These are phyloP conservation scores for Antrozous pallidus DNA, from an alignment of 2,797 vertebrate species.

Conservation along the genomic window DNA sequence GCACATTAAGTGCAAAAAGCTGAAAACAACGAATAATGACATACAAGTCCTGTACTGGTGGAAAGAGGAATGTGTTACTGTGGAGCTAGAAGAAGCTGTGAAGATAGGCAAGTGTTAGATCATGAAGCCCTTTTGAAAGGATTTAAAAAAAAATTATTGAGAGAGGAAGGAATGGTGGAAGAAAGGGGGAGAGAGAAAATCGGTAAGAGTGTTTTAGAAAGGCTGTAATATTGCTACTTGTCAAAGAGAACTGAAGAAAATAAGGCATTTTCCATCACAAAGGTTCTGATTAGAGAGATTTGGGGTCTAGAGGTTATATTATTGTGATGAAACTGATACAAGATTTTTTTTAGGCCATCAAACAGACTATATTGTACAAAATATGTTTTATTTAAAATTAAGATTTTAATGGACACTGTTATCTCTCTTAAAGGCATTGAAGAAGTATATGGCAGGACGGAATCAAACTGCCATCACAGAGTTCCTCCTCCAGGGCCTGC, in stretches of 20 bases:
- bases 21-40: not conserved
- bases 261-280: not conserved
- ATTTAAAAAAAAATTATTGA: not conserved
- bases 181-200: not conserved
- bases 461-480: slow-evolving; percentile 61
- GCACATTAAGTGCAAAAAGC: not conserved
- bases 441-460: not conserved
- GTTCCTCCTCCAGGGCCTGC: slow-evolving; percentile 70
- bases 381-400: not conserved
- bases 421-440: not conserved
- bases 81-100: not conserved
- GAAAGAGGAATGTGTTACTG: not conserved
- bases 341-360: not conserved
- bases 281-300: not conserved
- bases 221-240: not conserved
- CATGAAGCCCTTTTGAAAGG: not conserved
- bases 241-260: not conserved
- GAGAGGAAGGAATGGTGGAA: not conserved
- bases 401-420: not conserved
- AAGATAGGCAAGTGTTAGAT: not conserved
- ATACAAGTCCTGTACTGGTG: not conserved
- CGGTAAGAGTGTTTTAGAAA: not conserved
- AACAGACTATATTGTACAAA: not conserved
- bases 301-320: not conserved
- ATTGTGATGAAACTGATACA: not conserved